phyloP scores from a whole-genome alignment of 2,888 invertebrate species.

The Noctua comes region DNA sequence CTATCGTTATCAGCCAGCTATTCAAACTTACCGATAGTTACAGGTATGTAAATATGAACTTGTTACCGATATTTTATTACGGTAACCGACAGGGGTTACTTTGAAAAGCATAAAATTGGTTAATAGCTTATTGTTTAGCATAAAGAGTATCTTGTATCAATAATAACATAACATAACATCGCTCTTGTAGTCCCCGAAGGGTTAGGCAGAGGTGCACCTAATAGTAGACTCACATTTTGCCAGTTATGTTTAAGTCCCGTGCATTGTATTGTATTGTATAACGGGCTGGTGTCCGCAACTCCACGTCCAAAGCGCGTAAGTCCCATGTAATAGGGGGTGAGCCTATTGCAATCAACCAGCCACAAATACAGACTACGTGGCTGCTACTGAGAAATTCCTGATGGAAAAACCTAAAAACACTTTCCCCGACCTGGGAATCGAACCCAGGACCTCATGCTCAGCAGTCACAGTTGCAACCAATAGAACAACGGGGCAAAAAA shows the following conservation, averaged over 20 bases:
- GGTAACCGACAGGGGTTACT: conserved; percentile 56
- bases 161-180: not conserved
- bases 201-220: not conserved
- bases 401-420: not conserved
- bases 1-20: conserved; percentile 30
- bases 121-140: conserved; percentile 39
- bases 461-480: no score
- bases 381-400: not conserved
- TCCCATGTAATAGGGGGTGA: not conserved
- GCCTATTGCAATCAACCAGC: not conserved
- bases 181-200: no score
- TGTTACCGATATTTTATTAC: conserved; percentile 57
- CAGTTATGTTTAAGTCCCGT: not conserved
- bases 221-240: not conserved
- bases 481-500: no score
- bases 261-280: no score
- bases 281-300: no score
- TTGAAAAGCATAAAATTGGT: conserved; percentile 48
- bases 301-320: no score
- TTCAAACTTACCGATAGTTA: conserved; percentile 26
- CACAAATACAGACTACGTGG: not conserved
- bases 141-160: not conserved
- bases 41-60: conserved; percentile 26
- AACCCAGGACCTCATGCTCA: no score
- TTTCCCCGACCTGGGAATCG: no score